Evolutionary conservation across 1,140 invertebrate genomes (phyloP), one percentile per base, ranked within the genome.

Genomic region (Solenopsis fugax): DNA sequence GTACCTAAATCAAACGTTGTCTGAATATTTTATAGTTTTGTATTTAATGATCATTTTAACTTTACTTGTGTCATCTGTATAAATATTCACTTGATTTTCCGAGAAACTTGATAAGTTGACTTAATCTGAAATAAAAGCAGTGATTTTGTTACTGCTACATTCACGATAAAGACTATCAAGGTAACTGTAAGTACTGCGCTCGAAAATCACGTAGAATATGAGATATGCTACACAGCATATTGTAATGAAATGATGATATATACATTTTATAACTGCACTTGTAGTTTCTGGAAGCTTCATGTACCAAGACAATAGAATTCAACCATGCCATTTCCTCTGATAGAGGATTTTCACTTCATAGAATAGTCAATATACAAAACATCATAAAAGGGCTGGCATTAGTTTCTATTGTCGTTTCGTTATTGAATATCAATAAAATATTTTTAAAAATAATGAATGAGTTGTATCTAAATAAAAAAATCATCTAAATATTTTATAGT

Each of bases 231-330:
- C 18, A 34, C 24, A n/a, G 9, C 3, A 18, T n/a, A 37, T 2
- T 29, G 16, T 48, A 73, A 82, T 73, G 24, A 73, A 73, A 82
- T 48, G 13, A 54, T 34, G n/a, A 37, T 78, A 21, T n/a, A 60
- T n/a, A 34, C 34, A 76, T 60, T 29, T 29, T 29, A 29, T 29
- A 29, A 76, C 56, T 48, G 4, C 58, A 24, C 2, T 48, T 18
- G 21, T n/a, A 41, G 50, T 37, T 45, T 6, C 12, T 24, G 13
- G 69, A 58, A 75, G 41, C 41, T 75, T 75, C 24, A 73, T 21
- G 16, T 69, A 72, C 4, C 24, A 29, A 56, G 69, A 84, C 69
- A 75, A 82, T 60, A 60, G 13, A 24, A 65, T 80, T 67, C n/a
- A 58, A 37, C 12, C 54, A 21, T 84, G 54, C 54, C 62, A 84